A percentile compares a stretch with the other conserved stretches of the same genome.
phyloP scores from a whole-genome alignment of 2,888 invertebrate genomes.

The Opisthograptis luteolata region DNA sequence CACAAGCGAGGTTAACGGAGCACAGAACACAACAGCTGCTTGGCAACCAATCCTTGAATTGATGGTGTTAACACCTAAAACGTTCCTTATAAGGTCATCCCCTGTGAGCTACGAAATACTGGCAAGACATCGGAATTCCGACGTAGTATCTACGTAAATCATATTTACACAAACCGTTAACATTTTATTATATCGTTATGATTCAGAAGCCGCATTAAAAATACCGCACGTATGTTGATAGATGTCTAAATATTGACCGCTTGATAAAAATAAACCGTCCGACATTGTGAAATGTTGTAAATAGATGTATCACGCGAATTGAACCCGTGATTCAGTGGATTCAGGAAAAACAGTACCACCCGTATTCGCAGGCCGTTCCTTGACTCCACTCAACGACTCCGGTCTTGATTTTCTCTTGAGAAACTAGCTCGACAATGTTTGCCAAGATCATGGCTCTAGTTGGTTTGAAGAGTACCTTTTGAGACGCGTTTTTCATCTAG shows the following conservation, averaged over 20 bases:
- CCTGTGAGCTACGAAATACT: constrained; percentile 9
- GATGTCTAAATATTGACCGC: constrained; percentile 44
- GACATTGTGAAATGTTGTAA: constrained; percentile 31
- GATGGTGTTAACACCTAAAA: background rate
- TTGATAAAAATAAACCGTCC: constrained; percentile 36
- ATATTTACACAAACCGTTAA: constrained; percentile 28
- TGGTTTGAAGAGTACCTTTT: no score
- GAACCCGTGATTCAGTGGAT: constrained; percentile 26
- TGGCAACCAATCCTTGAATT: no score
- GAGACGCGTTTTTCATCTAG: no score
- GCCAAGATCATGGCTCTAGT: no score
- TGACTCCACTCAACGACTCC: background rate
- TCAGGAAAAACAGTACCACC: constrained; percentile 4
- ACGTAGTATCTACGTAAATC: constrained; percentile 30
- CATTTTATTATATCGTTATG: constrained; percentile 33
- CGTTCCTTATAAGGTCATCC: constrained; percentile 15
- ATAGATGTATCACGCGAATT: constrained; percentile 23
- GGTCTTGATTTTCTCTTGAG: no score
- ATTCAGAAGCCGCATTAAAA: constrained; percentile 43
- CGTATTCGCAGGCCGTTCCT: background rate
- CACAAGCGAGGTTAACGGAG: no score
- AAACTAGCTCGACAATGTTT: no score
- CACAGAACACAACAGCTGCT: no score
- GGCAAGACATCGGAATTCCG: constrained; percentile 21
- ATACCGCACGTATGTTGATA: constrained; percentile 41